Evolutionary conservation across 2,797 vertebrate genomes (phyloP).

Genomic region (Antrozous pallidus): DNA sequence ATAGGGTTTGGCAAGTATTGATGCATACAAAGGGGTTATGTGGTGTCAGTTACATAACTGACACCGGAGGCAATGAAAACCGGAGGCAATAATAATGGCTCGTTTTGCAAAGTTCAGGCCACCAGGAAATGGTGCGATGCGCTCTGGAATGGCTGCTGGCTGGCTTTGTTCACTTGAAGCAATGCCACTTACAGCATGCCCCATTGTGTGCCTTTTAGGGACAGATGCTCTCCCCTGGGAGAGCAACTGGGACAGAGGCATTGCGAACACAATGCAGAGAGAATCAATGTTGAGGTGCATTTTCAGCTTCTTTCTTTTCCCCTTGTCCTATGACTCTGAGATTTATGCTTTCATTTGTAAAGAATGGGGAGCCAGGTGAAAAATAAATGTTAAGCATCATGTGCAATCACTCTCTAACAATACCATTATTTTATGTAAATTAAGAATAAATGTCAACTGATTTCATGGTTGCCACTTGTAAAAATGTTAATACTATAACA

Average conservation of each 20-base stretch:
- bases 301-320: neutral
- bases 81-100: neutral
- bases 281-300: slow-evolving; percentile 32
- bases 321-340: neutral
- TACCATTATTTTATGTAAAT: neutral
- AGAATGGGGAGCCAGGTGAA: neutral
- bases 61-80: too few species aligned
- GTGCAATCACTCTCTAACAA: neutral
- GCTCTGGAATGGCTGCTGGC: neutral
- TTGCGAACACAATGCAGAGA: slow-evolving; percentile 4
- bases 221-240: neutral
- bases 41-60: neutral
- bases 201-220: neutral
- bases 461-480: neutral
- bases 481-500: slow-evolving; percentile 11
- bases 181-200: neutral
- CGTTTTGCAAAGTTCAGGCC: neutral
- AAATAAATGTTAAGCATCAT: neutral
- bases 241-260: neutral
- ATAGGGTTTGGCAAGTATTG: too few species aligned
- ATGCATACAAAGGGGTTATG: too few species aligned
- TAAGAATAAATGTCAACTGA: slow-evolving; percentile 28
- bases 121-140: too few species aligned
- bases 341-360: neutral
- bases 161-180: neutral